Base-by-base conservation (phyloP, 2,797 vertebrate genomes). In the Nannoperca australis region DNA sequence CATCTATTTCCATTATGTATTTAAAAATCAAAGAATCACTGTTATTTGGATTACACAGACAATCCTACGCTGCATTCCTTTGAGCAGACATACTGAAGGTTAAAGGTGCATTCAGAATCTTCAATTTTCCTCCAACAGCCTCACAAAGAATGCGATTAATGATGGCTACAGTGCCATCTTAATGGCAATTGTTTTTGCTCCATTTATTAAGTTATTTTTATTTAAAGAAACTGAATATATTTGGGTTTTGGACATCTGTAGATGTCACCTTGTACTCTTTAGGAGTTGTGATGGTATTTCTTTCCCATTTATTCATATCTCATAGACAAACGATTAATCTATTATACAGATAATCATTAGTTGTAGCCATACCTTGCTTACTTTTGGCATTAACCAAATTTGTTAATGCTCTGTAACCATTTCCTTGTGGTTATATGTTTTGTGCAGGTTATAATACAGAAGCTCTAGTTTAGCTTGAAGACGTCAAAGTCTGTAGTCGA, bases 21-120 rank as follows among this genome's bases (percentile, higher is more conserved):
- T 98, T 97, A 95, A 98, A 97, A 97, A 96, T 96, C 96, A 96
- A 97, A 95, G 95, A 97, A 97, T 97, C 95, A 96, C 95, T 88
- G 94, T 93, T 89, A 92, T 92, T 93, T 79, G 88, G 88, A 93
- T 92, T 88, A 94, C 95, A 89, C 60, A 91, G 79, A 87, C 85
- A 92, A 93, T 85, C 85, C 69, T 85, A 90, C 89, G 79, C 88
- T 92, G 91, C 73, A 61, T 83, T 73, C 72, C 58, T 61, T 64
- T 22, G 72, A 70, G 83, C 38, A 74, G 44, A 58, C 56, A 64
- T 45, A 80, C 70, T 74, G 38, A 54, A 68, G 61, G 79, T 70
- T 65, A 76, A 68, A 84, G 72, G 79, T 89, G 70, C 55, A 70
- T 82, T 83, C 56, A 36, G 63, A 81, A 75, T 59, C 68, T 70